Conservation (phyloP, 2,113 vertebrate species). For the Hippocampus mohnikei region DNA sequence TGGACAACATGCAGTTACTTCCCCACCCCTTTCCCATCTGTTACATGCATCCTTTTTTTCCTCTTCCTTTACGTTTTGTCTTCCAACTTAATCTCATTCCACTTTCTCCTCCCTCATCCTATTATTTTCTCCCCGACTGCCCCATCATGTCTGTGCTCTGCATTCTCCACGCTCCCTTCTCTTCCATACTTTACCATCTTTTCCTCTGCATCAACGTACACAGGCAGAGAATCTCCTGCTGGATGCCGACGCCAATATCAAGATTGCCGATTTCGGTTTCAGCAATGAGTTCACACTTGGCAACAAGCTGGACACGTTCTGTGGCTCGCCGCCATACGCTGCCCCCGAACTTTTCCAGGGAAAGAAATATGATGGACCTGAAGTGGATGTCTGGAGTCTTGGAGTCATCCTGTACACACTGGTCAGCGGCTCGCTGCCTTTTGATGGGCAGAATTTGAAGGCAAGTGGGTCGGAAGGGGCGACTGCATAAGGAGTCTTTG, state of each 20-base stretch:
- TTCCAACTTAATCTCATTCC: conserved; percentile 19
- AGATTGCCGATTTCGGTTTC: conserved; percentile 93
- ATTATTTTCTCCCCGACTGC: neutral
- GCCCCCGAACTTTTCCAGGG: conserved; percentile 94
- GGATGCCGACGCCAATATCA: conserved; percentile 88
- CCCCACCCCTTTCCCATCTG: conserved; percentile 16
- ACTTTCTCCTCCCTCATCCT: conserved; percentile 20
- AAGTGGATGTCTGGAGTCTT: conserved; percentile 91
- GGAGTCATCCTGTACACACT: conserved; percentile 92
- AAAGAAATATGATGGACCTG: conserved; percentile 90
- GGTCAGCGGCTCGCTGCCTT: conserved; percentile 90
- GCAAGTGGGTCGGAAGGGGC: conserved; percentile 54
- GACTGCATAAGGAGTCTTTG: neutral
- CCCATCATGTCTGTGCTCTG: neutral
- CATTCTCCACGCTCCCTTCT: neutral
- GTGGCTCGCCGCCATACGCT: conserved; percentile 88
- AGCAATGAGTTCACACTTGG: conserved; percentile 92
- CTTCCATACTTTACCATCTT: conserved; percentile 1
- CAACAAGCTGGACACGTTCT: conserved; percentile 93
- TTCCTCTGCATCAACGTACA: conserved; percentile 15
- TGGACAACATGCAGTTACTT: conserved; percentile 23
- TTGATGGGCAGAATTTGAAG: conserved; percentile 93
- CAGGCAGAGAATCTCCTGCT: conserved; percentile 91
- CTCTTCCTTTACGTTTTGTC: conserved; percentile 4
- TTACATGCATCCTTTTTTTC: conserved; percentile 5